Evolutionary conservation across 2,113 vertebrate genomes (phyloP), one percentile per base, ranked within the genome.

Genomic region (Noturus placidus): DNA sequence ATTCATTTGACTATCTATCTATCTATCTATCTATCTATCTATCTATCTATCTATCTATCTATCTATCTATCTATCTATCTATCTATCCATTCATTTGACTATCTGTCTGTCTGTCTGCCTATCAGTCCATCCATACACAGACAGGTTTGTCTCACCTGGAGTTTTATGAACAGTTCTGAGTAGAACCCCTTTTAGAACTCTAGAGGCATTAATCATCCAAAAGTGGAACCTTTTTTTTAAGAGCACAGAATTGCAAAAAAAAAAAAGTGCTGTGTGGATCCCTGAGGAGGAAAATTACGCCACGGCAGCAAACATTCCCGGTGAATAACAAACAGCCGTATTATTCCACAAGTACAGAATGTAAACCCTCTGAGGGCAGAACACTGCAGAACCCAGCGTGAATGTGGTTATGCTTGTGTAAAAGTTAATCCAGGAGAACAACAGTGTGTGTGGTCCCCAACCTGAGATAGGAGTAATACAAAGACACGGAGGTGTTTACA

Each of bases 401-500:
- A 54, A 27, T 33, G 20, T 57, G n/a, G 14, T 8, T 35, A 17
- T 27, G 5, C 8, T 7, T 20, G 8, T 63, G 14, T 27, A 22
- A 46, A 2, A 52, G 30, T 57, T n/a, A 33, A 7, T 38, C 4
- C 5, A 27, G 10, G 19, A 59, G 10, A 59, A 57, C n/a, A 22
- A 14, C 79, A 25, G 30, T 9, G 83, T 57, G 83, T 57, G 67
- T 74, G 83, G 50, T 46, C 52, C 83, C 15, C 4, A 38, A 27
- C 22, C 63, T 1, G 15, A 30, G 59, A 15, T 1, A 56, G 61
- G 4, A 56, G 42, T 17, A 46, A 52, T 30, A 56, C 61, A 87
- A 80, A 90, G 69, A 35, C 72, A 54, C 15, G 17, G 46, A n/a
- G 46, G 69, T 42, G 84, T 42, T 35, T 91, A 67, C 42, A 80